phyloP scores from a whole-genome alignment of 37 sponge, comb jelly and placozoan species.

The Agelas oroides region DNA sequence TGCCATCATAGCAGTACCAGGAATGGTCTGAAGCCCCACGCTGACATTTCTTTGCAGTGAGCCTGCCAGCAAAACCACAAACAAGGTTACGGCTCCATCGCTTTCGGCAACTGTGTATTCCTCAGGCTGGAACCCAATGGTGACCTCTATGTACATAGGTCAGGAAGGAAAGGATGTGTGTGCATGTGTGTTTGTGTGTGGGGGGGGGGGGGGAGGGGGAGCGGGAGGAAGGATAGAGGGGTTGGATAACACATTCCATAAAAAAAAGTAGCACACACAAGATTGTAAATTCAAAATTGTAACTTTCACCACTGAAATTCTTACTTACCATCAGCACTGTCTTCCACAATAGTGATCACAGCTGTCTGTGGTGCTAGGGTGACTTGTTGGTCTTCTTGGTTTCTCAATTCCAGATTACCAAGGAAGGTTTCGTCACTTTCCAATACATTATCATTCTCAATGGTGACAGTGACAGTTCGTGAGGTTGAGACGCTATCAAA shows the following conservation, averaged over 20 bases:
- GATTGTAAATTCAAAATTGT: too few relatives aligned
- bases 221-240: too few relatives aligned
- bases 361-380: too few relatives aligned
- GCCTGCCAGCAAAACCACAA: background rate
- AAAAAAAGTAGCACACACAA: too few relatives aligned
- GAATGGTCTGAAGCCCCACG: background rate
- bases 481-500: background rate
- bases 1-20: background rate
- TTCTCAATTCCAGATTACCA: background rate
- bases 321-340: too few relatives aligned
- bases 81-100: background rate
- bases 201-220: too few relatives aligned
- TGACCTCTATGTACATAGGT: background rate
- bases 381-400: too few relatives aligned
- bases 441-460: constrained; percentile 19
- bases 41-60: constrained; percentile 12
- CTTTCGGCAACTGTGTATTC: background rate
- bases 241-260: too few relatives aligned
- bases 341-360: too few relatives aligned
- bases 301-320: too few relatives aligned
- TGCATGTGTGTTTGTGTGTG: too few relatives aligned
- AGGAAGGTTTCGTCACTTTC: constrained; percentile 9
- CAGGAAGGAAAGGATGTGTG: too few relatives aligned
- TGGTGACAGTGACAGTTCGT: background rate
- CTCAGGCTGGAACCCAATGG: constrained; percentile 22